Base-by-base conservation (phyloP, 2,113 vertebrate species). In the Poecile atricapillus region DNA sequence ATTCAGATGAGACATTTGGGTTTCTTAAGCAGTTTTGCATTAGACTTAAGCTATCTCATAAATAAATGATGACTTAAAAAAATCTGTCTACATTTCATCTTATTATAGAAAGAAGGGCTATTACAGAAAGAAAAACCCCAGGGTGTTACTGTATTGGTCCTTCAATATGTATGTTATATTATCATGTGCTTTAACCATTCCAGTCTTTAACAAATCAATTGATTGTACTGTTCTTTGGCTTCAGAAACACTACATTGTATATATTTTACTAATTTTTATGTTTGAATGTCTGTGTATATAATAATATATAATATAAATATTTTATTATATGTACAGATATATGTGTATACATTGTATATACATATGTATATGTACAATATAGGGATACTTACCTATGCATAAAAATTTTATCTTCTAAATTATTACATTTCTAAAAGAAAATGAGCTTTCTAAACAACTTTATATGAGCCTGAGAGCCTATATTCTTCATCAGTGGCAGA, bases 21-120 rank as follows among this genome's bases (percentile, higher is more conserved):
- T 88, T 96, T 90, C 92, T 88, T 90, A 96, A 97, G 90, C 83
- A 96, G 88, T 93, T 91, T 94, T 93, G 77, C 93, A 81, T 95
- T 95, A 97, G 62, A 95, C 59, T 97, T 97, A 95, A 96, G 83
- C 70, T 95, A 85, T 92, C 71, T 96, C 67, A 93, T 95, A 91
- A 95, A 97, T 95, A 97, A 95, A 83, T 94, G n/a, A 96, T 93
- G 78, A 83, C 85, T 92, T 90, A 87, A 60, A 96, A 96, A 94
- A 94, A 94, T 94, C 87, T 7, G 8, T 92, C 92, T 90, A 80
- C 83, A 46, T 93, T 96, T 94, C 78, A 92, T 92, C 82, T 88
- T 93, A 92, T 90, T 93, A 76, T 69, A 92, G 69, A 75, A 89
- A 89, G 95, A 94, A 94, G 56, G 81, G 56, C 65, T 93, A 69